phyloP scores from a whole-genome alignment of 1,140 invertebrate species.

The Anoplolepis gracilipes region DNA sequence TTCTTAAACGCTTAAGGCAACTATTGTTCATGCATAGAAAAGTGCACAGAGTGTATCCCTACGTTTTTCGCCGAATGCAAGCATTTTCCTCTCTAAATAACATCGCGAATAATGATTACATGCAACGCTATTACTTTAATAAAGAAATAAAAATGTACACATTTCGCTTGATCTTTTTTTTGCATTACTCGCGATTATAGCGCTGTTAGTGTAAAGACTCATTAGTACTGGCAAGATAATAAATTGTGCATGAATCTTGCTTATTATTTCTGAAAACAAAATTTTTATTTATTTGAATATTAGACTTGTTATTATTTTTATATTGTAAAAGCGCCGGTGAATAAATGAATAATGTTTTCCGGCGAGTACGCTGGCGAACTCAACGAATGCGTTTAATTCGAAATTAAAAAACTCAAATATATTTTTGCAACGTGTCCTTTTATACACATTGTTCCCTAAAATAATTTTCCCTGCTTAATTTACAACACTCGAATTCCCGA shows the following conservation, averaged over 20 bases:
- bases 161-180: not conserved
- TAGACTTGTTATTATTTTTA: not conserved
- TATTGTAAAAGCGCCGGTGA: not conserved
- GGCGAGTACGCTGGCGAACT: not conserved
- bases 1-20: slow-evolving; percentile 13
- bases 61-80: not conserved
- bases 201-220: not conserved
- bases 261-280: not conserved
- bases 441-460: not conserved
- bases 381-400: not conserved
- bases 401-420: not conserved
- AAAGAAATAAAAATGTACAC: not conserved
- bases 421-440: not conserved
- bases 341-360: not conserved
- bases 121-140: slow-evolving; percentile 9
- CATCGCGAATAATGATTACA: not conserved
- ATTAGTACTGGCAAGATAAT: not conserved
- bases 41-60: not conserved
- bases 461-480: slow-evolving; percentile 3
- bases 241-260: not conserved
- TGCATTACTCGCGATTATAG: not conserved
- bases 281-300: not conserved
- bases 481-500: not conserved
- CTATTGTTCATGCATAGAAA: slow-evolving; percentile 9
- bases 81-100: not conserved